A percentile compares a stretch with the other conserved stretches of the same genome.
phyloP scores from a whole-genome alignment of 2,797 vertebrate species.

The Silurus lanzhouensis region DNA sequence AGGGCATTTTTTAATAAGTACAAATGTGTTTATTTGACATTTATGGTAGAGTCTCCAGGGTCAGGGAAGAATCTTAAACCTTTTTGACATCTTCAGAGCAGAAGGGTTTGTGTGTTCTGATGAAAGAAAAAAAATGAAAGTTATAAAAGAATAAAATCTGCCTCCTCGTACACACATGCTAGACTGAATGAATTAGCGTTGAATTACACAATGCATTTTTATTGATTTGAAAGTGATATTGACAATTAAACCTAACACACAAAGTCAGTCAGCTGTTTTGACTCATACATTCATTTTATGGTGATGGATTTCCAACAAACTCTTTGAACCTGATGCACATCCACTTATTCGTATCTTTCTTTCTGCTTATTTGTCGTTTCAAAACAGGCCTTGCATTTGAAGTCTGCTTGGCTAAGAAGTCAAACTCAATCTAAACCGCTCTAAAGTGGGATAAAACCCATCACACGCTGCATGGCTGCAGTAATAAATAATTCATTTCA shows the following conservation, averaged over 20 bases:
- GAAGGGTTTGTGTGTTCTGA: background rate
- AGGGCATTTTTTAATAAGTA: background rate
- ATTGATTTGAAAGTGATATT: background rate
- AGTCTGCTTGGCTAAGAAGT: background rate
- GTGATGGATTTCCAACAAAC: background rate
- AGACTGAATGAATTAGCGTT: background rate
- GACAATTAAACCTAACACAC: background rate
- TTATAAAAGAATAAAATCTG: background rate
- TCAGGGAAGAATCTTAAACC: too few species aligned
- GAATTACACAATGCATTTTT: background rate
- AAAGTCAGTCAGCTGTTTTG: background rate
- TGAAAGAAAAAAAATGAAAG: background rate
- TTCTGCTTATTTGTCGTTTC: constrained; percentile 9
- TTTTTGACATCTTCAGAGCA: background rate
- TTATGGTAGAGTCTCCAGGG: background rate
- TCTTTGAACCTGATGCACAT: background rate
- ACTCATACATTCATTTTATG: background rate
- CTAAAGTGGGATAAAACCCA: constrained; percentile 26
- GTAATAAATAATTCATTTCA: constrained; percentile 19
- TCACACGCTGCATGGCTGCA: constrained; percentile 12
- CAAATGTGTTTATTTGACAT: background rate
- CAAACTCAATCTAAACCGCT: constrained; percentile 22
- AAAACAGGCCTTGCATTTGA: background rate
- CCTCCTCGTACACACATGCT: background rate
- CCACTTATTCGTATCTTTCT: background rate